phyloP scores from a whole-genome alignment of 64 coral and sea anemone species.

The Pachyseris speciosa region DNA sequence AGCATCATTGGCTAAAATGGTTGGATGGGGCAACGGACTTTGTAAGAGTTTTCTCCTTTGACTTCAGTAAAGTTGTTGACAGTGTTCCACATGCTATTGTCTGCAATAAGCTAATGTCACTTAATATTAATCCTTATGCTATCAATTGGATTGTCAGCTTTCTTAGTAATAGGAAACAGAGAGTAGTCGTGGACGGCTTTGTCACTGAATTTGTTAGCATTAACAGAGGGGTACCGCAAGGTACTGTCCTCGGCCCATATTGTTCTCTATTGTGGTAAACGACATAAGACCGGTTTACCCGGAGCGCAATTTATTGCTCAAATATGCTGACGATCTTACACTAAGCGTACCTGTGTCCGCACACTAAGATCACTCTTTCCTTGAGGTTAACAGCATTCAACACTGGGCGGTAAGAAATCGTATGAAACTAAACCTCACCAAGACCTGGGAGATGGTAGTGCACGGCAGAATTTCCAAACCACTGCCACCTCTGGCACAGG shows the following conservation, averaged over 20 bases:
- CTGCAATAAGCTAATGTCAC: too few relatives aligned
- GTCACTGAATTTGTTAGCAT: too few relatives aligned
- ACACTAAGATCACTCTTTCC: constrained; percentile 11
- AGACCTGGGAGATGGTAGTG: constrained; percentile 45
- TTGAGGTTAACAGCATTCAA: constrained; percentile 30
- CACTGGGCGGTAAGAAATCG: constrained; percentile 33
- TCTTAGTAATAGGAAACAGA: background rate
- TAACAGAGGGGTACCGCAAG: too few relatives aligned
- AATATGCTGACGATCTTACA: constrained; percentile 48
- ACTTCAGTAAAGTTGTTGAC: too few relatives aligned
- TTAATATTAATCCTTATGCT: background rate
- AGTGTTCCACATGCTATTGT: too few relatives aligned
- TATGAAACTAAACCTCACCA: constrained; percentile 47
- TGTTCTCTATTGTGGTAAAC: too few relatives aligned
- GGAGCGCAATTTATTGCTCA: too few relatives aligned
- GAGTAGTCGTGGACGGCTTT: background rate
- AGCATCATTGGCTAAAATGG: background rate
- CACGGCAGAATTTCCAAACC: constrained; percentile 23
- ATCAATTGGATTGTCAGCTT: background rate
- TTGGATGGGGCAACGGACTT: too few relatives aligned
- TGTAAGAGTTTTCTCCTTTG: too few relatives aligned
- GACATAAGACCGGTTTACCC: too few relatives aligned
- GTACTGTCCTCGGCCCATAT: too few relatives aligned
- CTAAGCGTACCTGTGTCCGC: constrained; percentile 24
- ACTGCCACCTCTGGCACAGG: constrained; percentile 24